A percentile compares a stretch with the other conserved stretches of the same genome.
Conservation (phyloP, 2,113 vertebrate genomes). For the Brachypteracias leptosomus region DNA sequence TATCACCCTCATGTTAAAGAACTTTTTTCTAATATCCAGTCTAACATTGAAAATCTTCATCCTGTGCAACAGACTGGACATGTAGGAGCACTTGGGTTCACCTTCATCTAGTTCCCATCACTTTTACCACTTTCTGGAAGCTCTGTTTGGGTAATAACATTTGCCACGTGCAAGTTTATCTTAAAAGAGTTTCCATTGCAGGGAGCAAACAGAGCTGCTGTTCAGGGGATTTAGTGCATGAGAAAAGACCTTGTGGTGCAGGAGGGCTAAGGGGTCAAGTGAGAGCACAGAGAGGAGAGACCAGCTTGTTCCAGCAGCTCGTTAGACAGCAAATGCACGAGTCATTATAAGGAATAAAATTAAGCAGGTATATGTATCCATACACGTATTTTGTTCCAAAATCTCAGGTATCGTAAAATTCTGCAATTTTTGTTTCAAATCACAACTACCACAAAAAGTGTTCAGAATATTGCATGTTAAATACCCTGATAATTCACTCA, state of each 20-base stretch:
- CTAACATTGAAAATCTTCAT: neutral
- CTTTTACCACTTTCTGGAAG: neutral
- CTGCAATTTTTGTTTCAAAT: conserved; percentile 33
- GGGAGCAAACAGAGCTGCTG: neutral
- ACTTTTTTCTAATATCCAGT: no score
- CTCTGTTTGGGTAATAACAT: neutral
- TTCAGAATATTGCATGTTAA: conserved; percentile 19
- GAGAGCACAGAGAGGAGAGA: neutral
- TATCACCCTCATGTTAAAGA: no score
- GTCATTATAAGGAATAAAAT: neutral
- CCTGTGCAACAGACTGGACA: neutral
- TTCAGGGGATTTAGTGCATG: accelerated
- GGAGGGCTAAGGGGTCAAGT: neutral
- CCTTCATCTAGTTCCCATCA: neutral
- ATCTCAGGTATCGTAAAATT: neutral
- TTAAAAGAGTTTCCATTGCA: neutral
- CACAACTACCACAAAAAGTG: neutral
- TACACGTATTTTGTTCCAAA: neutral
- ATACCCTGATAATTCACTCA: conserved; percentile 30
- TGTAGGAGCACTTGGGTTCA: neutral
- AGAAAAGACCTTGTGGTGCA: neutral
- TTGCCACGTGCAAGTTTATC: neutral
- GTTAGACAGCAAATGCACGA: neutral
- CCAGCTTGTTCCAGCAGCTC: neutral
- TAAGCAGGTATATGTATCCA: neutral